Evolutionary conservation across 2,797 vertebrate species (phyloP).

Genomic region (Serranus cabrilla): DNA sequence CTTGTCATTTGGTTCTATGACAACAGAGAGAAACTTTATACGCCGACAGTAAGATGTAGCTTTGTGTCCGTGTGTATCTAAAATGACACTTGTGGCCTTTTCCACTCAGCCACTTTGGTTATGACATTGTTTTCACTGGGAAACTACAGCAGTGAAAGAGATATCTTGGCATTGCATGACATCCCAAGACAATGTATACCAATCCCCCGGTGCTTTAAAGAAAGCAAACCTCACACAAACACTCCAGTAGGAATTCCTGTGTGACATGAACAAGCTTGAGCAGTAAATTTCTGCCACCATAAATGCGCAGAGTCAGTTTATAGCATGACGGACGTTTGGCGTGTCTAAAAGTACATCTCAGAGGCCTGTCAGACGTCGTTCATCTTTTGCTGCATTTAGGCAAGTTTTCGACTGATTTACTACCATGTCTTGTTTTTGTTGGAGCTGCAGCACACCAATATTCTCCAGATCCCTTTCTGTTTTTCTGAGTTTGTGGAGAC

Average conservation of each 20-base stretch:
- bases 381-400: constrained; percentile 41
- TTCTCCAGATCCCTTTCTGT: constrained; percentile 45
- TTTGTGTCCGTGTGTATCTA: constrained; percentile 49
- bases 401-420: constrained; percentile 52
- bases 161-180: constrained; percentile 49
- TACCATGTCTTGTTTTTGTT: constrained; percentile 43
- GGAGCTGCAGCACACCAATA: constrained; percentile 21
- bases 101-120: constrained; percentile 49
- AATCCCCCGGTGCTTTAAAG: constrained; percentile 51
- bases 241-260: constrained; percentile 32
- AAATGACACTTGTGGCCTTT: constrained; percentile 64
- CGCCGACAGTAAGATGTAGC: constrained; percentile 47
- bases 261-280: constrained; percentile 39
- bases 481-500: constrained; percentile 44
- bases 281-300: constrained; percentile 30
- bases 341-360: constrained; percentile 31
- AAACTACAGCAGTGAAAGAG: constrained; percentile 46
- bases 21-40: constrained; percentile 33
- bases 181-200: constrained; percentile 61
- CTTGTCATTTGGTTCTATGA: constrained; percentile 19
- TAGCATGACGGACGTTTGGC: constrained; percentile 39
- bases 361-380: constrained; percentile 43
- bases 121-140: constrained; percentile 65
- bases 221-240: constrained; percentile 48
- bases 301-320: constrained; percentile 37